Base-by-base conservation (phyloP, 2,113 vertebrate genomes). In the Zosterops pallidus region DNA sequence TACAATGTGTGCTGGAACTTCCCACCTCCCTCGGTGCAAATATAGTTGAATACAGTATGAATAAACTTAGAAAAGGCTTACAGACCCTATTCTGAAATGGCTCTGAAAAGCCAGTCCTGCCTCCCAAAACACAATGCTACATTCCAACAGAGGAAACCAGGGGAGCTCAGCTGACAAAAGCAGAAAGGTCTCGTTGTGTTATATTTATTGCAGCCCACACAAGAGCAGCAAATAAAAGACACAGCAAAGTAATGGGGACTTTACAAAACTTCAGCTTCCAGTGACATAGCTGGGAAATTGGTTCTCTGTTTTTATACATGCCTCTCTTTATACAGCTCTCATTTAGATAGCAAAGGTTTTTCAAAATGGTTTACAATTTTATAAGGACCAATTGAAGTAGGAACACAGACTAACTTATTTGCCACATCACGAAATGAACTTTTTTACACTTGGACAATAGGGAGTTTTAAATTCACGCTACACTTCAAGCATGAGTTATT, bases 401-500 rank as follows among this genome's bases (percentile, higher is more conserved):
- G 72, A 79, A 92, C 47, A 82, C 6, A 71, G 42, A 59, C 81
- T 60, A 14, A 71, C 82, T 75, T 89, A 68, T 60, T 89, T 84
- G 57, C n/a, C 71, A 83, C 19, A 47, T 79, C 42, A 53, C 25
- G 62, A 78, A 94, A 95, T 57, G 23, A 72, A 72, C 23, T 75
- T 84, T 86, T 86, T 94, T 91, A 70, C 41, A 42, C 65, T 77
- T 7, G 9, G 65, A 76, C 85, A 96, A 68, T 6, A 39, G 49
- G 37, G 44, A 39, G 46, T 42, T 95, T 94, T 90, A 95, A 96
- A 94, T 90, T 97, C 78, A 95, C 89, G 22, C 89, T 35, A 19
- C 53, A 50, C 47, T 89, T 97, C 67, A 80, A 57, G 59, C 49
- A 89, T 59, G 71, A 95, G 93, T 97, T 97, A 96, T 95, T 97